Percentiles rank a stretch among this genome's conserved stretches.
Conservation (phyloP, 2,797 vertebrate species). For the Cheirogaleus major region DNA sequence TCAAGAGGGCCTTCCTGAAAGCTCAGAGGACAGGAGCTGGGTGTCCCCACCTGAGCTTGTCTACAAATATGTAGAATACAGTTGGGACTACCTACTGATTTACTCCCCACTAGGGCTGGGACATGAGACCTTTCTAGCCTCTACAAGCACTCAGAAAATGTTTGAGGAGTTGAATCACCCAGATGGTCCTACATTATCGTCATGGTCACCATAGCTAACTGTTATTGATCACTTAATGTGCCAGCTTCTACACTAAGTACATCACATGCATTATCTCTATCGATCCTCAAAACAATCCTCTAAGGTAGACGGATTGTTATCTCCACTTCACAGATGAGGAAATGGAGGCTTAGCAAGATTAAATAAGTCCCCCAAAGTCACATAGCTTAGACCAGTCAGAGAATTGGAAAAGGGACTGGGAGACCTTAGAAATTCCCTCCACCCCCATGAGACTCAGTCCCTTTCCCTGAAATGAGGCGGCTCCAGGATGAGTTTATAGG, state of each 20-base stretch:
- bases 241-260: constrained; percentile 21
- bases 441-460: not conserved
- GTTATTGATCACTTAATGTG: constrained; percentile 60
- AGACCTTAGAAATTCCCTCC: not conserved
- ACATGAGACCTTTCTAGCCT: not conserved
- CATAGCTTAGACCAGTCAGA: not conserved
- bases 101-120: not conserved
- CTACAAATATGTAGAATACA: not conserved
- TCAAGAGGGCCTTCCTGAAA: not conserved
- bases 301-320: not conserved
- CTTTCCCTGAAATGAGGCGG: not conserved
- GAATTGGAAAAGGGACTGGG: not conserved
- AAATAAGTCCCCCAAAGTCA: constrained; percentile 22
- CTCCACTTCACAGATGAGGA: constrained; percentile 65
- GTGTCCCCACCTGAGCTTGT: not conserved
- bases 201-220: constrained; percentile 25
- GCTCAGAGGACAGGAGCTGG: not conserved
- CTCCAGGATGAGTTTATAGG: not conserved
- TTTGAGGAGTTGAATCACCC: not conserved
- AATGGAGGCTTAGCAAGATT: constrained; percentile 53
- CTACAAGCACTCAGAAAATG: not conserved
- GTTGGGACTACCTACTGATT: not conserved
- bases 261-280: not conserved
- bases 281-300: not conserved
- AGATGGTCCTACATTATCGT: not conserved